A percentile compares a stretch with the other conserved stretches of the same genome.
Evolutionary conservation across 2,797 vertebrate species (phyloP).

Genomic region (Varecia variegata): DNA sequence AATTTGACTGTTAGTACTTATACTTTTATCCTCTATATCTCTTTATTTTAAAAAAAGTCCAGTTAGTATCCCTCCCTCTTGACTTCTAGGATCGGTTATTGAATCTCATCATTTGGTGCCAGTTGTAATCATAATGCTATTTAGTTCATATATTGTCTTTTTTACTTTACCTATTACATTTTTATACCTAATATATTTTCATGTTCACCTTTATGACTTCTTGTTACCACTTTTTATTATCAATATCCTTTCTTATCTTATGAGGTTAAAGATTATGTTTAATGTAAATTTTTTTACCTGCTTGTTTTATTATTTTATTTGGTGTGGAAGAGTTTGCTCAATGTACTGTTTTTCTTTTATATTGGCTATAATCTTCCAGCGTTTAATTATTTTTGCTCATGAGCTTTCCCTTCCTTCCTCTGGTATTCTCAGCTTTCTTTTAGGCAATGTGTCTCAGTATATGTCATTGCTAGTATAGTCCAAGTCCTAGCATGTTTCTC

Average conservation of each 20-base stretch:
- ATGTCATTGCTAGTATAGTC: background rate
- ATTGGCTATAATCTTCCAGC: background rate
- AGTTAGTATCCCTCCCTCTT: background rate
- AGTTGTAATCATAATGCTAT: background rate
- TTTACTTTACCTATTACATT: background rate
- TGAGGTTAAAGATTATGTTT: background rate
- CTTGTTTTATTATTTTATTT: background rate
- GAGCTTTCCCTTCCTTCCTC: background rate
- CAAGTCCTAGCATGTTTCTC: background rate
- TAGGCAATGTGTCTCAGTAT: background rate
- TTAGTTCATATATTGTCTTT: background rate
- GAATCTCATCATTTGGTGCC: background rate
- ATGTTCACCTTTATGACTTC: background rate
- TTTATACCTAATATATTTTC: background rate
- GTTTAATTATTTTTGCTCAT: background rate
- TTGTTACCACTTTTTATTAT: background rate
- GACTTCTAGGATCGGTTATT: background rate
- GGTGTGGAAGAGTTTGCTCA: background rate
- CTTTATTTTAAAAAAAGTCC: background rate
- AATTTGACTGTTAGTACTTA: background rate
- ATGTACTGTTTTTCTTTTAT: background rate
- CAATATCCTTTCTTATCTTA: background rate
- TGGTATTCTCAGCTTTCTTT: background rate
- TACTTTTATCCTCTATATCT: background rate
- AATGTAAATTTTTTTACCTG: background rate